Conservation (phyloP, 92 coral and sea anemone species). For the Actinernus sp. region DNA sequence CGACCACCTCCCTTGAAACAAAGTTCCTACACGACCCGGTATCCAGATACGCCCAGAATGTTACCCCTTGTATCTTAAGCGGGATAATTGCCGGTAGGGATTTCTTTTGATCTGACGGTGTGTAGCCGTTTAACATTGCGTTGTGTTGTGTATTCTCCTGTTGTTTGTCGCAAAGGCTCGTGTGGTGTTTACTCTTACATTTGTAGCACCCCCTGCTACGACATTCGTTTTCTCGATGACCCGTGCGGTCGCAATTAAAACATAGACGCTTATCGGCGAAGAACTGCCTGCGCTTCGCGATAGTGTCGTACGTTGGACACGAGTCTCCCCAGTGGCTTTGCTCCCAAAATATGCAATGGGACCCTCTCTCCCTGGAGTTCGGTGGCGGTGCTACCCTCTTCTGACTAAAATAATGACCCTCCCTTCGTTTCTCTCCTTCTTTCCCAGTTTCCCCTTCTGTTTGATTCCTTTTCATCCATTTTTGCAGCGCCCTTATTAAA, state of each 20-base stretch:
- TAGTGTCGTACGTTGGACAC: background rate
- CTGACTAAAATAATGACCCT: slow-evolving; percentile 27
- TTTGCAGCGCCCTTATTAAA: slow-evolving; percentile 8
- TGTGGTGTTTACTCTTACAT: slow-evolving; percentile 58
- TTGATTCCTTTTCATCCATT: slow-evolving; percentile 19
- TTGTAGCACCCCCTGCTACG: slow-evolving; percentile 47
- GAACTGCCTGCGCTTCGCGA: slow-evolving; percentile 19
- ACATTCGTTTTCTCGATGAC: slow-evolving; percentile 35
- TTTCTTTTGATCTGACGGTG: slow-evolving; percentile 28
- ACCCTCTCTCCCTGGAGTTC: slow-evolving; percentile 7
- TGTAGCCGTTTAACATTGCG: slow-evolving; percentile 21
- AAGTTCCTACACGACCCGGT: slow-evolving; percentile 74
- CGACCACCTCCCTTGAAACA: slow-evolving; percentile 40
- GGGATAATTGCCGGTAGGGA: slow-evolving; percentile 66
- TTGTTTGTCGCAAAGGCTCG: slow-evolving; percentile 42
- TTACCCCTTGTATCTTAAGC: slow-evolving; percentile 24
- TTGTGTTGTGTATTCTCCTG: background rate
- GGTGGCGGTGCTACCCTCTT: slow-evolving; percentile 1
- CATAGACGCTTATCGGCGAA: slow-evolving; percentile 41
- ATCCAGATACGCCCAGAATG: slow-evolving; percentile 63
- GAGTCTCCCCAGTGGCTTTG: slow-evolving; percentile 18
- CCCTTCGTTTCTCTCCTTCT: slow-evolving; percentile 30
- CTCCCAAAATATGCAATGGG: background rate
- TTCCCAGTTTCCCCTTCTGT: background rate
- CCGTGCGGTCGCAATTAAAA: slow-evolving; percentile 55